A percentile compares a stretch with the other conserved stretches of the same genome.
Evolutionary conservation across 2,113 vertebrate genomes (phyloP).

Genomic region (Ginglymostoma cirratum): DNA sequence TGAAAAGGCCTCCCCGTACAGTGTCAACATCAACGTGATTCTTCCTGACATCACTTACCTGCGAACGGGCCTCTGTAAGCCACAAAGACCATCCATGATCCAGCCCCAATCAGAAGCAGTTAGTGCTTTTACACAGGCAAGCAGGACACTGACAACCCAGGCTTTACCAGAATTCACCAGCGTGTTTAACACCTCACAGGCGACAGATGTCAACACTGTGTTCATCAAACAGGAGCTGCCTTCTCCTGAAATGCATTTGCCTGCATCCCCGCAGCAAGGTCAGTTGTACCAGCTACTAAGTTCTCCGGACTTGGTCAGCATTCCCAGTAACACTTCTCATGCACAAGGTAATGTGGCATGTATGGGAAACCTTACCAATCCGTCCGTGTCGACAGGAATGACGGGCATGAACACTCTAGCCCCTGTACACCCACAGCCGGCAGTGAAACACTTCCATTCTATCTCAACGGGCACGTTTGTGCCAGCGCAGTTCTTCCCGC

Average conservation of each 20-base stretch:
- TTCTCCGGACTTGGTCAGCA: slow-evolving; percentile 74
- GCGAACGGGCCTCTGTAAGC: slow-evolving; percentile 79
- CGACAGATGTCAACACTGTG: slow-evolving; percentile 62
- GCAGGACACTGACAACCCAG: slow-evolving; percentile 62
- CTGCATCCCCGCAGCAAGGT: slow-evolving; percentile 71
- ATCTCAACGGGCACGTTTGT: slow-evolving; percentile 69
- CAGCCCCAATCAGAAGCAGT: slow-evolving; percentile 84
- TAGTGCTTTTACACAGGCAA: slow-evolving; percentile 69
- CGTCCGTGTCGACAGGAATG: slow-evolving; percentile 65
- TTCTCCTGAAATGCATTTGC: slow-evolving; percentile 68
- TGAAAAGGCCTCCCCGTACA: slow-evolving; percentile 76
- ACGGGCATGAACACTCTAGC: slow-evolving; percentile 65
- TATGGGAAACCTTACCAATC: slow-evolving; percentile 63
- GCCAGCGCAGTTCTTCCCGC: slow-evolving; percentile 63
- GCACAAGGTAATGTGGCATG: slow-evolving; percentile 48
- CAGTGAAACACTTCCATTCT: slow-evolving; percentile 63
- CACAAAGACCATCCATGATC: slow-evolving; percentile 65
- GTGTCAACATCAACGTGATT: slow-evolving; percentile 91
- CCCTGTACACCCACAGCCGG: slow-evolving; percentile 58
- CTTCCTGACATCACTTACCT: slow-evolving; percentile 81
- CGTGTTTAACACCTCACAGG: slow-evolving; percentile 68
- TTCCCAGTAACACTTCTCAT: slow-evolving; percentile 63
- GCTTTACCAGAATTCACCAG: slow-evolving; percentile 76
- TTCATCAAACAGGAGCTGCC: slow-evolving; percentile 89
- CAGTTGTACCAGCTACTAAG: slow-evolving; percentile 85